Evolutionary conservation across 2,888 invertebrate species (phyloP).

Genomic region (Icerya purchasi): DNA sequence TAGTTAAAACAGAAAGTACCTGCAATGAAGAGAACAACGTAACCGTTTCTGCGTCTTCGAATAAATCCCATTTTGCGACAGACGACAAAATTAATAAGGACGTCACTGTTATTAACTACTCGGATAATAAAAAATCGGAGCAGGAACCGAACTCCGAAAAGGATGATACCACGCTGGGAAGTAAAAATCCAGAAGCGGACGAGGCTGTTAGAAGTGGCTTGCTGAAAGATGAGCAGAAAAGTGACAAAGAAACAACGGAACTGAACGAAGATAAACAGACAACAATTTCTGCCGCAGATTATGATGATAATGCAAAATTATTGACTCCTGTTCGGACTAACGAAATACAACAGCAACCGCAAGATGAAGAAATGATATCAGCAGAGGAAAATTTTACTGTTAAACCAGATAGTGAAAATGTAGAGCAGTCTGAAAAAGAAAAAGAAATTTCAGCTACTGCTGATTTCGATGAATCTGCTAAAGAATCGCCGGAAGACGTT

Average conservation of each 20-base stretch:
- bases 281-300: too few relatives aligned
- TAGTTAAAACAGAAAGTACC: slow-evolving; percentile 10
- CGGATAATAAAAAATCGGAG: slow-evolving; percentile 26
- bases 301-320: too few relatives aligned
- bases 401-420: too few relatives aligned
- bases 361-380: slow-evolving; percentile 1
- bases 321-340: too few relatives aligned
- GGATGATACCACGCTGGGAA: slow-evolving; percentile 20
- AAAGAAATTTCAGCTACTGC: too few relatives aligned
- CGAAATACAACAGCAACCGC: too few relatives aligned
- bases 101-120: slow-evolving; percentile 15
- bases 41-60: slow-evolving; percentile 11
- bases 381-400: slow-evolving; percentile 1
- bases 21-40: slow-evolving; percentile 7
- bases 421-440: too few relatives aligned
- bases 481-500: slow-evolving; percentile 3
- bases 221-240: slow-evolving; percentile 10
- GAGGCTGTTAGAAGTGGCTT: slow-evolving; percentile 6
- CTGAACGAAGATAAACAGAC: slow-evolving; percentile 1
- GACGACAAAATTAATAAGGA: slow-evolving; percentile 3
- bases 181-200: slow-evolving; percentile 12
- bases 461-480: background rate
- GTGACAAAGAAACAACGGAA: slow-evolving; percentile 12
- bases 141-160: slow-evolving; percentile 23
- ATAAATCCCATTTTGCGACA: slow-evolving; percentile 1